Conservation (phyloP, 2,888 invertebrate genomes). For the Stenichneumon culpator region DNA sequence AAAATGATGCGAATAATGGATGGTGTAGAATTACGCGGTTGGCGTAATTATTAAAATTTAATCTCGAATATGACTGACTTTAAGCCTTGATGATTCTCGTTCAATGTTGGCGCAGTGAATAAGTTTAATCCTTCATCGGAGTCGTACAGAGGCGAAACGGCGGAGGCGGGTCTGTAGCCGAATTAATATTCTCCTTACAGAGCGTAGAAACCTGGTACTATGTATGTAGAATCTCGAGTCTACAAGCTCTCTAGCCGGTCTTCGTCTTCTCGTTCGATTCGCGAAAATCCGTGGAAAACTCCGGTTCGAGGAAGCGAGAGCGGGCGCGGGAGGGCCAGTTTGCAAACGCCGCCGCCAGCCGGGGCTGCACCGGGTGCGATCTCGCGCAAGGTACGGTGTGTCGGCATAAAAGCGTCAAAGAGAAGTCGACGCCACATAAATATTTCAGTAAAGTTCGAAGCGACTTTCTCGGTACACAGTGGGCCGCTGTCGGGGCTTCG, state of each 20-base stretch:
- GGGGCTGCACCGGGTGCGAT: not conserved
- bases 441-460: constrained; percentile 68
- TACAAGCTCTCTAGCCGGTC: constrained; percentile 8
- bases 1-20: constrained; percentile 11
- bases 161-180: not conserved
- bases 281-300: constrained; percentile 51
- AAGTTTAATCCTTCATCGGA: constrained; percentile 14
- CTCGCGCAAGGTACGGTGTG: constrained; percentile 18
- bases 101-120: constrained; percentile 16
- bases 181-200: constrained; percentile 57
- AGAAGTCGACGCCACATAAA: constrained; percentile 68
- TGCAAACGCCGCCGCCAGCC: not conserved
- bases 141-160: not conserved
- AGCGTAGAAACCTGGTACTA: constrained; percentile 9
- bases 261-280: constrained; percentile 46
- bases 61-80: not conserved
- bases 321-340: not conserved
- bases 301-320: not conserved
- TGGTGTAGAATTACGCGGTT: not conserved
- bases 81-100: constrained; percentile 8
- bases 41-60: not conserved
- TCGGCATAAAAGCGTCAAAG: constrained; percentile 64
- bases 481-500: constrained; percentile 47
- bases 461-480: constrained; percentile 61
- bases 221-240: constrained; percentile 14